Evolutionary conservation across 2,888 invertebrate genomes (phyloP).

Genomic region (Geophilus truncorum): DNA sequence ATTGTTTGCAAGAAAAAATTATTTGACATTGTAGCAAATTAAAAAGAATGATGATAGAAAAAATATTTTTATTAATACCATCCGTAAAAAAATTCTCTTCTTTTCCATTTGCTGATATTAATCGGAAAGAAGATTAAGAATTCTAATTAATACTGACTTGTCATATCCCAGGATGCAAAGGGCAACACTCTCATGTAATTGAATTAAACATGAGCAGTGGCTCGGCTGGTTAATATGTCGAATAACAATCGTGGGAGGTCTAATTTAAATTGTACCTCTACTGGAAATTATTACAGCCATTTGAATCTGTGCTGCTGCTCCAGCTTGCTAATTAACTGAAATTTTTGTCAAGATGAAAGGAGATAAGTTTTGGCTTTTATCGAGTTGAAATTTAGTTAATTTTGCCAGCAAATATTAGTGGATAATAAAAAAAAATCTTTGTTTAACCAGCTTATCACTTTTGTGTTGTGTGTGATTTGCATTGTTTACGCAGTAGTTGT

Average conservation of each 20-base stretch:
- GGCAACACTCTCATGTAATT: slow-evolving; percentile 13
- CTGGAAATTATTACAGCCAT: slow-evolving; percentile 25
- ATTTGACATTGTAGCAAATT: not conserved
- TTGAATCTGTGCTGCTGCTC: slow-evolving; percentile 15
- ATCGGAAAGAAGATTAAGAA: slow-evolving; percentile 6
- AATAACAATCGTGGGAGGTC: slow-evolving; percentile 27
- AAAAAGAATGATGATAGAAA: not conserved
- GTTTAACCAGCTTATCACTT: no score
- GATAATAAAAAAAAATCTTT: no score
- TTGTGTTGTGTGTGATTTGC: no score
- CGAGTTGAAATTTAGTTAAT: not conserved
- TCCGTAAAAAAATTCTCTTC: not conserved
- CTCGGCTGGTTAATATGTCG: slow-evolving; percentile 25
- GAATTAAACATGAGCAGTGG: slow-evolving; percentile 24
- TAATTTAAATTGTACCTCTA: slow-evolving; percentile 17
- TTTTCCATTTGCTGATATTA: not conserved
- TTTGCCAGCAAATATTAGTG: not conserved
- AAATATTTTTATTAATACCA: not conserved
- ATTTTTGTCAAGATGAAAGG: slow-evolving; percentile 9
- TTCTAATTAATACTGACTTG: slow-evolving; percentile 23
- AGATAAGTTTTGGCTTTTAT: not conserved
- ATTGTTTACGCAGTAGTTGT: no score
- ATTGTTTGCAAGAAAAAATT: not conserved
- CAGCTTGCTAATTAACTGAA: slow-evolving; percentile 25
- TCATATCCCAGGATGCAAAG: slow-evolving; percentile 8